A percentile compares a stretch with the other conserved stretches of the same genome.
Evolutionary conservation across 1,140 invertebrate species (phyloP).

Genomic region (Thaumetopoea pityocampa): DNA sequence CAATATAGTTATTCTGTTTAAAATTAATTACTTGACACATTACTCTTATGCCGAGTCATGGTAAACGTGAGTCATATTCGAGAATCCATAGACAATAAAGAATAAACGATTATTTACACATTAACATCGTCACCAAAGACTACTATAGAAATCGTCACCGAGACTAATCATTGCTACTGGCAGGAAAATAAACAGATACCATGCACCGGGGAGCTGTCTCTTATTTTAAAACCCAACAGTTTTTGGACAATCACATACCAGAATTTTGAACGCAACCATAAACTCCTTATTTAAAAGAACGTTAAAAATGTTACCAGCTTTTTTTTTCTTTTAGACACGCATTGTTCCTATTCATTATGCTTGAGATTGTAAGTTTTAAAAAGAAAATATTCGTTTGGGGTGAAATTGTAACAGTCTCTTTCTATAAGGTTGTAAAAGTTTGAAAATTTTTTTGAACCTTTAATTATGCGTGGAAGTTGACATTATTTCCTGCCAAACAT

Average conservation of each 20-base stretch:
- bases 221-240: slow-evolving; percentile 42
- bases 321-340: slow-evolving; percentile 33
- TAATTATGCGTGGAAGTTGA: slow-evolving; percentile 17
- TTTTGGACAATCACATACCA: slow-evolving; percentile 53
- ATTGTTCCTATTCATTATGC: slow-evolving; percentile 43
- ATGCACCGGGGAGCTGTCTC: slow-evolving; percentile 33
- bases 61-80: too few relatives aligned
- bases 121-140: slow-evolving; percentile 51
- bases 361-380: slow-evolving; percentile 35
- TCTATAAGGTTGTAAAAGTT: slow-evolving; percentile 28
- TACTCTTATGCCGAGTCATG: too few relatives aligned
- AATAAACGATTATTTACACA: slow-evolving; percentile 55
- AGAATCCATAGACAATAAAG: too few relatives aligned
- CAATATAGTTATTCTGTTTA: too few relatives aligned
- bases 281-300: slow-evolving; percentile 32
- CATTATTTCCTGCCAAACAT: too few relatives aligned
- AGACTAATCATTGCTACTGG: slow-evolving; percentile 70
- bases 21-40: too few relatives aligned
- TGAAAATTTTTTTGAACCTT: slow-evolving; percentile 22
- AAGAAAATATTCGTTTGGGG: slow-evolving; percentile 27
- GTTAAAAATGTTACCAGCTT: slow-evolving; percentile 62
- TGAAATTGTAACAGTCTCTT: slow-evolving; percentile 62
- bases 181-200: slow-evolving; percentile 38
- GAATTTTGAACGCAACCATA: slow-evolving; percentile 47
- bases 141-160: slow-evolving; percentile 56